Evolutionary conservation across 2,888 invertebrate species (phyloP), one percentile per base, ranked within the genome.

Genomic region (Drosophila imparisetae): DNA sequence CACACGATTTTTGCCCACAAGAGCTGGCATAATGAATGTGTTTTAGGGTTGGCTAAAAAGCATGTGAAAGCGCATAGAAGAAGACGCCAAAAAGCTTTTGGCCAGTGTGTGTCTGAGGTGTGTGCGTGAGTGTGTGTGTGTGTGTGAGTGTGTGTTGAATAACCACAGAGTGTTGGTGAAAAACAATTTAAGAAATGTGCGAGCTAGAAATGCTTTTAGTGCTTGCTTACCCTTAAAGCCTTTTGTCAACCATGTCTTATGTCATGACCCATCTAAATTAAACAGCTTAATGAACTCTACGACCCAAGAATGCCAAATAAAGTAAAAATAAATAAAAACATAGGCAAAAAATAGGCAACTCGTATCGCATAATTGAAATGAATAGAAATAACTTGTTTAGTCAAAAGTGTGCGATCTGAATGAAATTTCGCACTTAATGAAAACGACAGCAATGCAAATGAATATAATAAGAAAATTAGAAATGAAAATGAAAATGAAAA

Each of bases 11-110:
- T n/a, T 13, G n/a, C 27, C 55, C 76, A 65, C 78, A 85, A 75
- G 73, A 77, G 79, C 66, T 70, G 66, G 65, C 69, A 72, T 81
- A 85, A 86, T 89, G 89, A 89, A 89, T 84, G 89, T 86, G 87
- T 81, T 45, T 81, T 86, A 83, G 78, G 89, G 86, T 86, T 86
- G 73, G 68, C 73, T 55, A 21, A 60, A 50, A 45, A 29, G 64
- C 64, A 36, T 66, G 45, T 64, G 60, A 66, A 53, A 42, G 36
- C 27, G 40, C 55, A 45, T 50, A 36, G 58, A 68, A 67, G 38
- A 77, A 74, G 77, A 66, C 61, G 61, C 54, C 74, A 57, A 63
- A 64, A 40, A 52, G 58, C 52, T 60, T 38, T 30, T 57, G 69
- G 57, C 42, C 65, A 53, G 32, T 34, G 21, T 53, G 32, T 21